phyloP scores from a whole-genome alignment of 2,797 vertebrate species.

The Cynodonichthys magdalenae region DNA sequence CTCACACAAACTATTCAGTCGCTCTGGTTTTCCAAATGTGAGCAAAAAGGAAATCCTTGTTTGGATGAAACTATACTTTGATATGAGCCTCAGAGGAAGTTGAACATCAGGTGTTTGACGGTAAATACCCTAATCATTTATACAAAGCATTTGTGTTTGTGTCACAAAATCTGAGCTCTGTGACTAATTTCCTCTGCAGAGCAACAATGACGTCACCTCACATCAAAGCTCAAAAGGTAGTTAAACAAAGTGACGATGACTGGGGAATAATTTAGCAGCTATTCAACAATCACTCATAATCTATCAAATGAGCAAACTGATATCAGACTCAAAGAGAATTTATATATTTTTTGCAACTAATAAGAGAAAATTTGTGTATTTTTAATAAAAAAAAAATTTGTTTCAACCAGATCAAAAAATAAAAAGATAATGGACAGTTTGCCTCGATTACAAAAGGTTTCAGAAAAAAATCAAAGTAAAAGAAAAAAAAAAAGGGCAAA shows the following conservation, averaged over 20 bases:
- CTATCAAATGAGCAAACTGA: background rate
- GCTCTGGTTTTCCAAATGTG: slow-evolving; percentile 15
- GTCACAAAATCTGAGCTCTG: slow-evolving; percentile 8
- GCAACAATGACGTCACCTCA: slow-evolving; percentile 38
- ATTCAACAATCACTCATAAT: background rate
- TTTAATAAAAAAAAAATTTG: background rate
- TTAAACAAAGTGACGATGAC: background rate
- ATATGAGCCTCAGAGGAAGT: slow-evolving; percentile 10
- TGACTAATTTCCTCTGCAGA: slow-evolving; percentile 36
- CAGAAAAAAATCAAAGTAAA: too few relatives aligned
- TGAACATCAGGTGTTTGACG: slow-evolving; percentile 11
- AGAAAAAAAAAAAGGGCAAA: too few relatives aligned
- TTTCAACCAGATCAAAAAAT: background rate
- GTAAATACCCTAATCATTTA: slow-evolving; percentile 22
- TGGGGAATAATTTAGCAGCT: background rate
- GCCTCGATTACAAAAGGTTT: too few relatives aligned
- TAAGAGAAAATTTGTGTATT: background rate
- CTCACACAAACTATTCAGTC: background rate
- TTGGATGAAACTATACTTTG: slow-evolving; percentile 25
- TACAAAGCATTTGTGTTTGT: background rate
- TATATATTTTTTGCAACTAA: background rate
- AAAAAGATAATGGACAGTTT: too few relatives aligned
- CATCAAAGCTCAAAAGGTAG: background rate
- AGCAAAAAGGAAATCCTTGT: slow-evolving; percentile 43
- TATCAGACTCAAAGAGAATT: background rate